Evolutionary conservation across 2,113 vertebrate genomes (phyloP).

Genomic region (Microcebus jonahi): DNA sequence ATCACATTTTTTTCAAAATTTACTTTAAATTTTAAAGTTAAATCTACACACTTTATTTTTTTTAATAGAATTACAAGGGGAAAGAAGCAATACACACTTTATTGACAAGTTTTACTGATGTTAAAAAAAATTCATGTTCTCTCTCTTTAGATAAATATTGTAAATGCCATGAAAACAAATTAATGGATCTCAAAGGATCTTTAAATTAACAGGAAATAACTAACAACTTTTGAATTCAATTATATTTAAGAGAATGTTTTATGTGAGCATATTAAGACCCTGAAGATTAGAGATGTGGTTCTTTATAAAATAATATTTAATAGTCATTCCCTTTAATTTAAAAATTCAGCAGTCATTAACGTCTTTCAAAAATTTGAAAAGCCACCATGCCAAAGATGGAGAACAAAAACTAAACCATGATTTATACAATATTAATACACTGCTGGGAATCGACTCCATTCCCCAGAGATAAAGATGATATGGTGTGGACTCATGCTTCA

Average conservation of each 20-base stretch:
- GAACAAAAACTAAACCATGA: background rate
- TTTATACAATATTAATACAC: background rate
- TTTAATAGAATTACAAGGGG: too few species aligned
- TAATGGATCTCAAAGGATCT: background rate
- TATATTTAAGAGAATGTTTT: background rate
- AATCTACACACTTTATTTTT: constrained; percentile 21
- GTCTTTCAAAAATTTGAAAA: background rate
- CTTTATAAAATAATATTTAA: background rate
- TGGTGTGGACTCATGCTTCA: background rate
- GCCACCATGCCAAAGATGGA: background rate
- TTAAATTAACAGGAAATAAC: constrained; percentile 47
- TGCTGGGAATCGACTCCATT: background rate
- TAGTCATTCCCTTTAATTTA: background rate
- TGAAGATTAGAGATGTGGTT: background rate
- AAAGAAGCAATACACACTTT: background rate
- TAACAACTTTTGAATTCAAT: background rate
- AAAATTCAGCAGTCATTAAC: background rate
- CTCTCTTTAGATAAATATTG: constrained; percentile 11
- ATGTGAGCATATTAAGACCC: background rate
- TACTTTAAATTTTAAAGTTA: constrained; percentile 48
- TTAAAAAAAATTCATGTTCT: background rate
- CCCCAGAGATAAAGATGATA: background rate
- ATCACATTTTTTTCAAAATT: constrained; percentile 35
- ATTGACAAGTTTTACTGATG: constrained; percentile 29
- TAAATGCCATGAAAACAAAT: constrained; percentile 27